Evolutionary conservation across 2,113 vertebrate species (phyloP), one percentile per base, ranked within the genome.

Genomic region (Phoxinus phoxinus): DNA sequence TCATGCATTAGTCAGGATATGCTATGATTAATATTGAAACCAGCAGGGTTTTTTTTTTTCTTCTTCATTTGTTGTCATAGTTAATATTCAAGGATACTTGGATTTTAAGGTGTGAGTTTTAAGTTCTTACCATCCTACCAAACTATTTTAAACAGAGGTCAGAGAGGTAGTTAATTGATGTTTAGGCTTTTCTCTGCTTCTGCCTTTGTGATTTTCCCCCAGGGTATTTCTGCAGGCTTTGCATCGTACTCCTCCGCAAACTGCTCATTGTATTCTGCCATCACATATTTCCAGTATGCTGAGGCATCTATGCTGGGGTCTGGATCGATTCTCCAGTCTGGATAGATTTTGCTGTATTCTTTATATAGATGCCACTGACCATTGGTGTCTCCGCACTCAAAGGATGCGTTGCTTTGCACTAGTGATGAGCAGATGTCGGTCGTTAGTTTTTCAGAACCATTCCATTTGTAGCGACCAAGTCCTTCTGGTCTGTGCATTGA

Each of bases 271-370:
- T 90, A 93, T 7, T 44, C 2, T 1, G 71, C 85, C 83, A 93
- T 85, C 46, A 93, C 84, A 74, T 88, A 92, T 80, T 92, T 94
- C 93, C 92, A 93, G 87, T 93, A 95, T 88, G 89, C 88, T 44
- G 91, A 89, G 21, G 92, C 91, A 37, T 92, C 10, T 7, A 89
- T 84, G 69, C 71, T 92, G 35, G 6, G 0, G 63, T 94, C 93
- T 21, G 91, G 89, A n/a, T 92, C 87, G 84, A 95, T 94, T 23
- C 7, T 3, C 95, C 94, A 95, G 51, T 94, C 83, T 35, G 92
- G 93, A 78, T 91, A 94, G 71, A 80, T 80, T 0, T 2, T 2
- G 0, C 1, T 65, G 63, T 94, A 95, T 0, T 88, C n/a, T 41
- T 91, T 92, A 63, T 74, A 94, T 30, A 89, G 90, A 83, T 90